Conservation (phyloP, 2,797 vertebrate species). For the Harpagifer antarcticus region DNA sequence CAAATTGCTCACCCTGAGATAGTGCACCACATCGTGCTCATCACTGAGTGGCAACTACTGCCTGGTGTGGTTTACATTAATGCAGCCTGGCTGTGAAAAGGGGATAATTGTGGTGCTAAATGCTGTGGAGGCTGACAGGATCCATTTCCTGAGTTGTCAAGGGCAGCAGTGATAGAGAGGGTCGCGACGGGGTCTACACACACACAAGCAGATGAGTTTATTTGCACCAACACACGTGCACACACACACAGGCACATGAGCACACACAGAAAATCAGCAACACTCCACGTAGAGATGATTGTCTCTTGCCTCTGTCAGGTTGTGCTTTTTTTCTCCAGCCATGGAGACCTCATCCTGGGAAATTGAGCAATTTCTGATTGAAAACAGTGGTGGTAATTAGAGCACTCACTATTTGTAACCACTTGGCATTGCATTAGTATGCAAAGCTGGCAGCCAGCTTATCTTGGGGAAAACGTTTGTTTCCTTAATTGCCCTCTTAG, state of each 20-base stretch:
- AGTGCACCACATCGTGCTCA: slow-evolving; percentile 74
- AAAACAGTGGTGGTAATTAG: slow-evolving; percentile 93
- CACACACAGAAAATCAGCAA: slow-evolving; percentile 63
- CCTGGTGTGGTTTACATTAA: slow-evolving; percentile 85
- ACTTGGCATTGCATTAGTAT: slow-evolving; percentile 93
- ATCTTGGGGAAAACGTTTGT: slow-evolving; percentile 94
- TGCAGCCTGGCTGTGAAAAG: slow-evolving; percentile 79
- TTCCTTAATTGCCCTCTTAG: slow-evolving; percentile 96
- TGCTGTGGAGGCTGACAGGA: slow-evolving; percentile 74
- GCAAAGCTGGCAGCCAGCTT: slow-evolving; percentile 92
- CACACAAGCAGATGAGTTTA: slow-evolving; percentile 67
- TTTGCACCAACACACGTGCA: slow-evolving; percentile 65
- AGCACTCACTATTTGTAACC: slow-evolving; percentile 90
- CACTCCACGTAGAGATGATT: slow-evolving; percentile 79
- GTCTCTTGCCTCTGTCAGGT: slow-evolving; percentile 83
- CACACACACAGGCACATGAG: slow-evolving; percentile 44
- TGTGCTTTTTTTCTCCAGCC: slow-evolving; percentile 77
- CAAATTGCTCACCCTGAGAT: slow-evolving; percentile 80
- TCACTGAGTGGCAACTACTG: slow-evolving; percentile 75
- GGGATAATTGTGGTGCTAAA: slow-evolving; percentile 86
- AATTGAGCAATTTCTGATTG: slow-evolving; percentile 91
- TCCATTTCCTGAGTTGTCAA: slow-evolving; percentile 79
- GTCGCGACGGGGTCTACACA: slow-evolving; percentile 47
- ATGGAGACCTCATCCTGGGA: slow-evolving; percentile 88
- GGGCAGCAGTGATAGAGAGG: slow-evolving; percentile 74